Percentiles rank a stretch among this genome's conserved stretches.
These are phyloP conservation scores for Aurelia sp. DNA, from an alignment of 30 jellyfish, hydroid and myxozoan genomes.

Conservation along the genomic window DNA sequence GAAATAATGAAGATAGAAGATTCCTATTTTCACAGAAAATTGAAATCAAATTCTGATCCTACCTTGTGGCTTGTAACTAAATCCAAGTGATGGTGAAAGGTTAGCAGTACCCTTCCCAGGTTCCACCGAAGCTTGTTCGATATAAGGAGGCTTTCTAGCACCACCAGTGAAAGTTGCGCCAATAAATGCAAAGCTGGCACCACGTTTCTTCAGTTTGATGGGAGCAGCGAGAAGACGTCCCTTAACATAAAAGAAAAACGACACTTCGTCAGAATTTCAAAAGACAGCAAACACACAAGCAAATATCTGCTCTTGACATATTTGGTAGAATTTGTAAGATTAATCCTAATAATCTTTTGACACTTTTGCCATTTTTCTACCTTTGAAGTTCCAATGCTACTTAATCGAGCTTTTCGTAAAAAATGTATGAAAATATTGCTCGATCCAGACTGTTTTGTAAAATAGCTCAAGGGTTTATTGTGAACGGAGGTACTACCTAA, in stretches of 20 bases:
- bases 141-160: constrained; percentile 23
- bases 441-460: too few species aligned
- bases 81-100: constrained; percentile 31
- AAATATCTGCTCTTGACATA: too few species aligned
- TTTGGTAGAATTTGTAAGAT: too few species aligned
- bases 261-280: too few species aligned
- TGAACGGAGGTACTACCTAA: too few species aligned
- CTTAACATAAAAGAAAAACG: constrained; percentile 1
- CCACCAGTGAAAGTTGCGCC: constrained; percentile 51
- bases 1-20: neutral
- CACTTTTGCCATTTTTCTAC: too few species aligned
- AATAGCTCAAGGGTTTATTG: too few species aligned
- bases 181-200: constrained; percentile 63
- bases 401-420: too few species aligned
- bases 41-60: neutral
- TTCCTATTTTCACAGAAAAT: neutral
- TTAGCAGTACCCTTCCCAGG: constrained; percentile 51
- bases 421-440: too few species aligned
- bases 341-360: too few species aligned
- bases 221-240: constrained; percentile 53
- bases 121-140: constrained; percentile 28
- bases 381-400: too few species aligned
- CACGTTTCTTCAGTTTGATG: constrained; percentile 4
- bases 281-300: too few species aligned
- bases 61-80: constrained; percentile 19